phyloP scores from a whole-genome alignment of 1,140 invertebrate species.

The Ceratina japonica region DNA sequence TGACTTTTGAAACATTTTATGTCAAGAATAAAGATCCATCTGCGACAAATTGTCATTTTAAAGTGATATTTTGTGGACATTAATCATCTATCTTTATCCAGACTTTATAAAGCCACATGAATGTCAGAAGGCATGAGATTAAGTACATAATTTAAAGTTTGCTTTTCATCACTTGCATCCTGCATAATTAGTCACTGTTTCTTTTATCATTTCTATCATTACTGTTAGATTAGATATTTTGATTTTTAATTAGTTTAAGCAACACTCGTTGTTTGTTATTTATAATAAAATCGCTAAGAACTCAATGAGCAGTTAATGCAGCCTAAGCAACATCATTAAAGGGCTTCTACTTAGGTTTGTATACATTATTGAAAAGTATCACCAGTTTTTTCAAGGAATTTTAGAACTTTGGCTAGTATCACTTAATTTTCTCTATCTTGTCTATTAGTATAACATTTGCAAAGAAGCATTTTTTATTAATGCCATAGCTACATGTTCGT shows the following conservation, averaged over 20 bases:
- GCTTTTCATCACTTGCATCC: slow-evolving; percentile 46
- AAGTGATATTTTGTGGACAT: slow-evolving; percentile 9
- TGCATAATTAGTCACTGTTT: slow-evolving; percentile 27
- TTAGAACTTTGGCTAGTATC: slow-evolving; percentile 23
- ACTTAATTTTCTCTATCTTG: slow-evolving; percentile 22
- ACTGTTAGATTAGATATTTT: slow-evolving; percentile 32
- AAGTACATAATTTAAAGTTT: slow-evolving; percentile 28
- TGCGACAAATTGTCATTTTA: slow-evolving; percentile 7
- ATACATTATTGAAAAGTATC: slow-evolving; percentile 21
- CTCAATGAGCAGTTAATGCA: slow-evolving; percentile 34
- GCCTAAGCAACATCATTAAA: slow-evolving; percentile 40
- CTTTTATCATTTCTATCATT: slow-evolving; percentile 7
- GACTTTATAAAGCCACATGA: not conserved
- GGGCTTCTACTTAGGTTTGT: slow-evolving; percentile 46
- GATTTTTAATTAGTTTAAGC: slow-evolving; percentile 2
- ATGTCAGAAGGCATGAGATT: slow-evolving; percentile 41
- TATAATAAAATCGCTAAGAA: slow-evolving; percentile 29
- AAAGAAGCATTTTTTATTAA: slow-evolving; percentile 31
- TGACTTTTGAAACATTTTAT: slow-evolving; percentile 23
- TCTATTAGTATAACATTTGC: slow-evolving; percentile 24
- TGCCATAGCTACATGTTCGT: not conserved
- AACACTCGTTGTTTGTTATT: slow-evolving; percentile 22
- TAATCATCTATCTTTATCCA: slow-evolving; percentile 2
- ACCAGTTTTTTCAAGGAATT: slow-evolving; percentile 11
- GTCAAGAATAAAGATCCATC: slow-evolving; percentile 36